Base-by-base conservation (phyloP, 1,140 invertebrate species). In the Galendromus occidentalis region DNA sequence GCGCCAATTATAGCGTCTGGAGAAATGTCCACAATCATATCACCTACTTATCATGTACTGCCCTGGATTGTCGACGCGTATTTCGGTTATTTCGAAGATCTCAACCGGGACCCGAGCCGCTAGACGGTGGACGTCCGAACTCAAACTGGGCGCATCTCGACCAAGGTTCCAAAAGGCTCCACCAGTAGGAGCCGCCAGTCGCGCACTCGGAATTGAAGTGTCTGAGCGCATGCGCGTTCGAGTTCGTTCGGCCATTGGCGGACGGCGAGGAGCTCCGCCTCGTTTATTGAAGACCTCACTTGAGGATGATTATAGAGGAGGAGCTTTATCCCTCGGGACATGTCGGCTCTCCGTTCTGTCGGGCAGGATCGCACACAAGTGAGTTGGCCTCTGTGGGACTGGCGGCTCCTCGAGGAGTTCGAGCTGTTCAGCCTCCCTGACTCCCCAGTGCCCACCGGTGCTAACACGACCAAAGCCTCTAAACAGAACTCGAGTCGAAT, bases 251-350 rank as follows among this genome's bases (percentile, higher is more conserved):
- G 17, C 51, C 51, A 59, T 59, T 59, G 51, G 51, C 51, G 14
- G 22, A 25, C 25, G 51, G 25, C 20, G 33, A 6, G 12, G 33
- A 59, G 51, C 14, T 14, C 51, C 51, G 51, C 51, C 51, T 33
- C 51, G 1, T 59, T 59, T 59, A 59, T 59, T 59, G 51, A 20
- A 59, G 51, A 59, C 33, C 51, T 59, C 51, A 59, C 51, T 59
- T 59, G 51, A 59, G 51, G 51, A 59, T 59, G 51, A 59, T 59
- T 59, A 29, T 59, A 59, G 51, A 59, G 51, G 51, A 59, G 51
- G 51, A 25, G 51, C 51, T 25, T 59, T 59, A 59, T 59, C 51
- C 51, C 51, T 59, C 51, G 51, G 51, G 51, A 59, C 51, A 33
- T 59, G 51, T 59, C 51, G 51, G 51, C 14, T 18, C 14, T 25